Evolutionary conservation across 2,888 invertebrate genomes (phyloP), one percentile per base, ranked within the genome.

Genomic region (Trichacis sp.): DNA sequence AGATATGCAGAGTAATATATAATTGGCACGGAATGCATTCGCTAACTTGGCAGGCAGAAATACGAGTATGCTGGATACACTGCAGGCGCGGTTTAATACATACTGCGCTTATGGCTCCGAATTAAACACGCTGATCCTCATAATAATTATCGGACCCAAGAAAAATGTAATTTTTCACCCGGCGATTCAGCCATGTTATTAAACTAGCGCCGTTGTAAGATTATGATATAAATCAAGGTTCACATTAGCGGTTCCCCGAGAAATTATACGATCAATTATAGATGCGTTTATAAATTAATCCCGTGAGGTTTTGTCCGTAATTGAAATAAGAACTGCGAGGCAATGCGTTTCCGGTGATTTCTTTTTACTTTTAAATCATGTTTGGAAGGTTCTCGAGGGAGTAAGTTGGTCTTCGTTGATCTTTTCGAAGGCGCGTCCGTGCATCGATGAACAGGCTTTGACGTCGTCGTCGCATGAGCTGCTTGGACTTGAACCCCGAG

Each of bases 401-500:
- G 14, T 12, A 15, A 40, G 1, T 12, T 14, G 15, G 2, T 36
- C 42, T 24, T 53, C 42, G 29, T 38, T n/a, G 38, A 9, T 54
- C 19, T 46, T 50, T 47, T 52, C 33, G 33, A 53, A 46, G 43
- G 18, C 29, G 47, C 24, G 50, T 14, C 29, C 11, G 29, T 48
- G 14, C 30, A 19, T 47, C 12, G 46, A 30, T 48, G 48, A 51
- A 62, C 61, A 57, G 58, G 67, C 59, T 64, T 60, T 30, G 53
- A 14, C 48, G 57, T 55, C 55, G 51, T n/a, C 48, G 52, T 18
- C 51, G 50, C 60, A 66, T 65, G 68, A 70, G 64, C 67, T 69
- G 57, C 68, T 70, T 48, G 69, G 60, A 66, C 18, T n/a, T 17
- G 43, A 19, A 19, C 66, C 70, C 64, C 48, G 57, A 50, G 69